Base-by-base conservation (phyloP, 2,888 invertebrate genomes). In the Matsumyia berberina region DNA sequence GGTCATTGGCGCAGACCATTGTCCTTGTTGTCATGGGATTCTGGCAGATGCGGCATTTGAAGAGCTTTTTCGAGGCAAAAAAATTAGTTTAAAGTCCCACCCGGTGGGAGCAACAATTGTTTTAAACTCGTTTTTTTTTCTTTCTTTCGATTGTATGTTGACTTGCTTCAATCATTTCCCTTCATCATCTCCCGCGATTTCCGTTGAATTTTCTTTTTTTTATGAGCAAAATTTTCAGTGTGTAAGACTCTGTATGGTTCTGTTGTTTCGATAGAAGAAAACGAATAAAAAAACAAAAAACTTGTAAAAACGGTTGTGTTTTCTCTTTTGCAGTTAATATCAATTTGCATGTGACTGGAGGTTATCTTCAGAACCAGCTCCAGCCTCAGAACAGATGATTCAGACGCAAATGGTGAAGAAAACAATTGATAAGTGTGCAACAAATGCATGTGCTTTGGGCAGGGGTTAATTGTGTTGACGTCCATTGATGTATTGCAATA, bases 31-130 rank as follows among this genome's bases (percentile, higher is more conserved):
- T 94, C 35, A 99, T 99, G 94, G 99, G 99, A 12, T 96, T 97
- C 87, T 99, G 99, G 99, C 99, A 99, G 92, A 99, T 99, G 98
- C 95, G 95, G 89, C 99, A 99, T 94, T 94, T 99, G 87, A 99
- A 99, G 94, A 97, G 97, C 89, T 99, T 99, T 94, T 99, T 99
- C 90, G 99, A 99, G 93, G 99, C 99, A 31, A 99, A 99, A 93
- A 99, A 99, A 94, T 94, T 99, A 90, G 98, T 98, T 57, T 97
- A 95, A 94, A 90, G 86, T n/a, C n/a, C n/a, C 29, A 24, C 44
- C 24, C 12, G 12, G n/a, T 42, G 11, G 31, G 53, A 60, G 39
- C 17, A 70, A 11, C 17, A 73, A 9, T 12, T 49, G n/a, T 31
- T 76, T 58, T 24, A 19, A 19, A 33, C 37, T 70, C 19, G n/a